Conservation (phyloP, 1,140 invertebrate species). For the Glomeris maerens region DNA sequence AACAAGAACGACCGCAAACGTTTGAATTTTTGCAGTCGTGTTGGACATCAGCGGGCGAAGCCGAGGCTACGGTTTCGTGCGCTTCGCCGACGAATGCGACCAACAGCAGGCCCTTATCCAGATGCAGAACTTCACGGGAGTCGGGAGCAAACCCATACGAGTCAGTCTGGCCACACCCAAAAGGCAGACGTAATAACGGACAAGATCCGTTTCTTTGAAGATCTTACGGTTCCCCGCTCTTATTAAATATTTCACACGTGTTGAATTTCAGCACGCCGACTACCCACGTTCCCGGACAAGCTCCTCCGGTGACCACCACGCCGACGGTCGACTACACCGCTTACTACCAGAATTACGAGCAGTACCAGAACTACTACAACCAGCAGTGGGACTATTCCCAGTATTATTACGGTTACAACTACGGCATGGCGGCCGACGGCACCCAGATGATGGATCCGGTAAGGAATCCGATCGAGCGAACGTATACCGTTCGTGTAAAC, state of each 20-base stretch:
- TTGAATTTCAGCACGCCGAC: neutral
- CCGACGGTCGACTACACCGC: conserved; percentile 19
- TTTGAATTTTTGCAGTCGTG: conserved; percentile 50
- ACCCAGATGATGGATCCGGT: no score
- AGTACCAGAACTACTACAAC: conserved; percentile 23
- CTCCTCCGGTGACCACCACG: neutral
- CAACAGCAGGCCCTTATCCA: conserved; percentile 74
- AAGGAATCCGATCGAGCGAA: no score
- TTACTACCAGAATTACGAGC: conserved; percentile 21
- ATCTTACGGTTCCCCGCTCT: neutral
- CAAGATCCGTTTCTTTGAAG: conserved; percentile 12
- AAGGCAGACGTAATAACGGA: conserved; percentile 80
- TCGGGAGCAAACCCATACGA: conserved; percentile 33
- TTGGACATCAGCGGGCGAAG: conserved; percentile 73
- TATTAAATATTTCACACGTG: neutral
- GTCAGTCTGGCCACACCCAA: conserved; percentile 42
- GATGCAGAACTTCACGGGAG: conserved; percentile 36
- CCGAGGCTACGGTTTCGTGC: conserved; percentile 92
- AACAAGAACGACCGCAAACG: no score
- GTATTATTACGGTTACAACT: conserved; percentile 52
- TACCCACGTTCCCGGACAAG: neutral
- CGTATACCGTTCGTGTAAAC: no score
- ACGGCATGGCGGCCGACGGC: conserved; percentile 33
- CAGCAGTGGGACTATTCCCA: conserved; percentile 28
- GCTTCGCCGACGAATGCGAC: conserved; percentile 86